A percentile compares a stretch with the other conserved stretches of the same genome.
These are phyloP conservation scores for Pleuronectes platessa DNA, from an alignment of 2,113 vertebrate species.

Conservation along the genomic window DNA sequence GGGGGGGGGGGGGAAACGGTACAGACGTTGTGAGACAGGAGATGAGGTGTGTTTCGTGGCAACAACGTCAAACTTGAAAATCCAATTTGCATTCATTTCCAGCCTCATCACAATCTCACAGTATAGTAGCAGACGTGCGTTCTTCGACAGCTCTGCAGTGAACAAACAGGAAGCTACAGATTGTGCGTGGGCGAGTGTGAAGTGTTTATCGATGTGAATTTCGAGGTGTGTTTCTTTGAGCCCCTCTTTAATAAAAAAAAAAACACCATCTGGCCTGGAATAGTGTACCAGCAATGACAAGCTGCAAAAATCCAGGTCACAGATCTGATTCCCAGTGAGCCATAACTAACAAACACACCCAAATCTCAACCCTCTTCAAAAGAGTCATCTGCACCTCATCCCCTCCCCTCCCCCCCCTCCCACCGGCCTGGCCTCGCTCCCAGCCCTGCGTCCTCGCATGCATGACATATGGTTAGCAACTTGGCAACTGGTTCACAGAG, in stretches of 20 bases:
- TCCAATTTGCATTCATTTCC: constrained; percentile 4
- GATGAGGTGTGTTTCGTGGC: no score
- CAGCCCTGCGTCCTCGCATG: constrained; percentile 24
- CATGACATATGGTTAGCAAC: constrained; percentile 48
- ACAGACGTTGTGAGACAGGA: no score
- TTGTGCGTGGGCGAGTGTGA: not conserved
- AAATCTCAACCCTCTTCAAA: constrained; percentile 29
- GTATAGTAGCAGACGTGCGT: no score
- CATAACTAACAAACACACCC: constrained; percentile 43
- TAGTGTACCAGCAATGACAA: constrained; percentile 5
- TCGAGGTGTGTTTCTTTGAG: constrained; percentile 7
- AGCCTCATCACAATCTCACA: no score
- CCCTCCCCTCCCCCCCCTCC: not conserved
- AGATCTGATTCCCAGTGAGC: constrained; percentile 4
- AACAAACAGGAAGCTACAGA: not conserved
- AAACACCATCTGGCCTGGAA: constrained; percentile 12
- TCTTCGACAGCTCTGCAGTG: no score
- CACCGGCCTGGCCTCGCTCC: constrained; percentile 36
- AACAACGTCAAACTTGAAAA: not conserved
- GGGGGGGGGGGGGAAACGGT: not conserved
- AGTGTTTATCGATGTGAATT: constrained; percentile 6
- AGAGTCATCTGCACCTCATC: constrained; percentile 40
- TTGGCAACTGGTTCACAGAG: constrained; percentile 44
- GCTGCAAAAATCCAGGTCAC: constrained; percentile 23
- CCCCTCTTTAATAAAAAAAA: constrained; percentile 33